phyloP scores from a whole-genome alignment of 1,140 invertebrate species.

The Archegozetes longisetosus region DNA sequence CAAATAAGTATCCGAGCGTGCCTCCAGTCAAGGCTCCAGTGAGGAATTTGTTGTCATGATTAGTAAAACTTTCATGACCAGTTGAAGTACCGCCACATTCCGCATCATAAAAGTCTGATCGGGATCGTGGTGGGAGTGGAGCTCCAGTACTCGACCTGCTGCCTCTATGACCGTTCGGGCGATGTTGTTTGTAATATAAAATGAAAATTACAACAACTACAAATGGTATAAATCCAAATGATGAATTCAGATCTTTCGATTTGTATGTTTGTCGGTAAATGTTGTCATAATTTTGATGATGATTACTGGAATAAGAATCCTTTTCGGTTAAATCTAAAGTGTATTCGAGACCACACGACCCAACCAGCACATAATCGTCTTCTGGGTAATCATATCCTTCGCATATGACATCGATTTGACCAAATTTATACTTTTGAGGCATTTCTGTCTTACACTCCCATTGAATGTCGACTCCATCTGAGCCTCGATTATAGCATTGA shows the following conservation, averaged over 20 bases:
- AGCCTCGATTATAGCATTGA: conserved; percentile 41
- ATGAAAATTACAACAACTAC: conserved; percentile 3
- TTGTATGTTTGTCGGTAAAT: not conserved
- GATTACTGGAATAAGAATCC: too few species aligned
- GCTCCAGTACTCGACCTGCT: not conserved
- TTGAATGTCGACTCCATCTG: conserved; percentile 38
- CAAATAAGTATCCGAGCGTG: conserved; percentile 36
- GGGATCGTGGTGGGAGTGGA: conserved; percentile 31
- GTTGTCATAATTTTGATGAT: not conserved
- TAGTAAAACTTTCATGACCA: not conserved
- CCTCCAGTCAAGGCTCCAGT: conserved; percentile 36
- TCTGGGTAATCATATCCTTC: conserved; percentile 38
- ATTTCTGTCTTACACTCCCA: conserved; percentile 46
- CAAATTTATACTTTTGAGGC: conserved; percentile 38
- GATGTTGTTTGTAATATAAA: conserved; percentile 11
- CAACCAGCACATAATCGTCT: conserved; percentile 38
- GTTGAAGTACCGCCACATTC: too few species aligned
- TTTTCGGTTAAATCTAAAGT: conserved; percentile 5
- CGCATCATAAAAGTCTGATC: conserved; percentile 24
- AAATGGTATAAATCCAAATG: not conserved
- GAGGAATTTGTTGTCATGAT: conserved; percentile 33
- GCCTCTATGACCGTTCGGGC: not conserved
- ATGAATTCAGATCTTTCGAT: not conserved
- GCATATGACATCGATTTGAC: conserved; percentile 29
- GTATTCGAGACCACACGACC: conserved; percentile 35